These are phyloP conservation scores for Zoanthus sansibaricus DNA, from an alignment of 92 coral and sea anemone species.

Conservation along the genomic window DNA sequence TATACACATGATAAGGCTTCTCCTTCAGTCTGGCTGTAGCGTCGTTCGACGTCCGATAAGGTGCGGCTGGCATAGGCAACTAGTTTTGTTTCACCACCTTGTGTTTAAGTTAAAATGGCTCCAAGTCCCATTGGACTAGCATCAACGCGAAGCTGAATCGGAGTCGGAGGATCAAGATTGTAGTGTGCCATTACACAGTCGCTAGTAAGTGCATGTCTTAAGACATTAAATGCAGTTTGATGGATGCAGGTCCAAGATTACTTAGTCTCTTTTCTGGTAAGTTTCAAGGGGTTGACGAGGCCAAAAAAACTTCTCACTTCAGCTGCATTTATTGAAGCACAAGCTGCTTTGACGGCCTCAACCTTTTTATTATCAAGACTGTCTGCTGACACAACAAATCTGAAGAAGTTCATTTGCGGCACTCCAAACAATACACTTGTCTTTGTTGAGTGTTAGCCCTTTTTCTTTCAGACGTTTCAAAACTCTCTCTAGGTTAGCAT, in stretches of 20 bases:
- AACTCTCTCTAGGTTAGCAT: not conserved
- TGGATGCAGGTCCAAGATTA: constrained; percentile 19
- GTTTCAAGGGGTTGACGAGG: constrained; percentile 33
- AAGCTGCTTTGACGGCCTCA: constrained; percentile 10
- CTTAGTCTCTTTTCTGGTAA: constrained; percentile 12
- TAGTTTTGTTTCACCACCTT: constrained; percentile 42
- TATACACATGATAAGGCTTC: constrained; percentile 40
- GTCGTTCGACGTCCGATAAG: constrained; percentile 48
- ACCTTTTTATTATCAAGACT: constrained; percentile 22
- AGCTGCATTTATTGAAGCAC: constrained; percentile 24
- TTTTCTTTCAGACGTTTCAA: not conserved
- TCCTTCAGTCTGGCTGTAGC: constrained; percentile 43
- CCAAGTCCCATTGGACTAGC: constrained; percentile 26
- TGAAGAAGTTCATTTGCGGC: constrained; percentile 29
- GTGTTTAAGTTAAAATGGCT: constrained; percentile 46
- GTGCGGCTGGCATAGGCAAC: constrained; percentile 55
- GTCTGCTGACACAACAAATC: constrained; percentile 23
- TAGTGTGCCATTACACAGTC: constrained; percentile 33
- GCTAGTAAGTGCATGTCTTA: constrained; percentile 25
- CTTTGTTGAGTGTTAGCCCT: constrained; percentile 45
- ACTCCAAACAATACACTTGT: constrained; percentile 34
- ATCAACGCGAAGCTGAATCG: constrained; percentile 54
- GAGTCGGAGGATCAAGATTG: constrained; percentile 19
- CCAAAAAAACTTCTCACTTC: constrained; percentile 46
- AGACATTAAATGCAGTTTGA: constrained; percentile 16